Conservation (phyloP, 2,888 invertebrate genomes). For the Pristionchus entomophagus region DNA sequence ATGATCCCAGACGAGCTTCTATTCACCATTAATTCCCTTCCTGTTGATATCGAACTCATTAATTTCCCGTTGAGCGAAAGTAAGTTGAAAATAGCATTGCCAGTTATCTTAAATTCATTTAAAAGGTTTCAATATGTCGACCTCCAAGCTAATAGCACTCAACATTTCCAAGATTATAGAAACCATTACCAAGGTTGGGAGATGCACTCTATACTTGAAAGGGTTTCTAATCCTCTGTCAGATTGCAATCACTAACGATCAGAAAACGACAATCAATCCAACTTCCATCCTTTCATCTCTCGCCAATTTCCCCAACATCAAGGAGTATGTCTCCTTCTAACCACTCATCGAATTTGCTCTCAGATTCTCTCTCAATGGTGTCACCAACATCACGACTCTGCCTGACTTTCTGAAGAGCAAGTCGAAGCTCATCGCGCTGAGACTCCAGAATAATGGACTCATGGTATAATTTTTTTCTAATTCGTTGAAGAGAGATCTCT, state of each 20-base stretch:
- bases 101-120: neutral
- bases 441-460: neutral
- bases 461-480: neutral
- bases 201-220: neutral
- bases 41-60: neutral
- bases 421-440: neutral
- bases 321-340: neutral
- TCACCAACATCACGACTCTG: neutral
- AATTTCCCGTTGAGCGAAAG: neutral
- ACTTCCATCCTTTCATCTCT: neutral
- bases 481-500: neutral
- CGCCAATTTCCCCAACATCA: neutral
- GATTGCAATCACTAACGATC: neutral
- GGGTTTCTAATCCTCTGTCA: neutral
- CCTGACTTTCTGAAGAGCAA: conserved; percentile 2
- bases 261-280: neutral
- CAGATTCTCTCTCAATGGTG: neutral
- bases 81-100: neutral
- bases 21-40: neutral
- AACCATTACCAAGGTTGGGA: neutral
- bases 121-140: neutral
- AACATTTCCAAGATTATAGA: neutral
- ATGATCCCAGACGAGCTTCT: neutral
- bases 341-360: neutral
- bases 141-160: neutral